Conservation (phyloP, 2,888 invertebrate genomes). For the Agonum fuliginosum region DNA sequence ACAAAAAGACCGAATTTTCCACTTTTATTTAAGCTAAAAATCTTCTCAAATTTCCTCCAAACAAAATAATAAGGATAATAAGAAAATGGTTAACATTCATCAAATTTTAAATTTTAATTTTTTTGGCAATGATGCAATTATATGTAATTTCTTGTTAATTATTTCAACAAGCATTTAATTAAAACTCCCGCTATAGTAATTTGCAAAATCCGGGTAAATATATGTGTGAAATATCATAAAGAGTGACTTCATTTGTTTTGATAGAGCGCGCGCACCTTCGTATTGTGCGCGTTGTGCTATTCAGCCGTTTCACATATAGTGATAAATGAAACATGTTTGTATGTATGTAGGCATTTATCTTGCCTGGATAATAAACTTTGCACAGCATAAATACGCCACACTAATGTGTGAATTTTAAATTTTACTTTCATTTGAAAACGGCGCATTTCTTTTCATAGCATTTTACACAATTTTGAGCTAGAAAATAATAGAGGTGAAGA, state of each 20-base stretch:
- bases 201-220: neutral
- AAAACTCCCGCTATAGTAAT: neutral
- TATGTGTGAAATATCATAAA: neutral
- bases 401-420: neutral
- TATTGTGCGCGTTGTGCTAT: neutral
- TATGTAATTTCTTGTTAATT: too few species aligned
- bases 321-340: neutral
- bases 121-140: too few species aligned
- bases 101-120: too few species aligned
- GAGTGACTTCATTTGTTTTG: constrained; percentile 3
- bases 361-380: neutral
- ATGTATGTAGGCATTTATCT: neutral
- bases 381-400: neutral
- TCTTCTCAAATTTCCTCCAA: too few species aligned
- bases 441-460: too few species aligned
- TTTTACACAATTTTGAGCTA: too few species aligned
- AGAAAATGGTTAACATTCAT: too few species aligned
- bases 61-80: too few species aligned
- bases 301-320: neutral
- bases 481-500: too few species aligned
- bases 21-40: too few species aligned
- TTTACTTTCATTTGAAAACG: neutral
- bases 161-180: too few species aligned
- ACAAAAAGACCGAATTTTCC: too few species aligned
- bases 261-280: neutral